Base-by-base conservation (phyloP, 2,888 invertebrate genomes). In the Amiota communis region DNA sequence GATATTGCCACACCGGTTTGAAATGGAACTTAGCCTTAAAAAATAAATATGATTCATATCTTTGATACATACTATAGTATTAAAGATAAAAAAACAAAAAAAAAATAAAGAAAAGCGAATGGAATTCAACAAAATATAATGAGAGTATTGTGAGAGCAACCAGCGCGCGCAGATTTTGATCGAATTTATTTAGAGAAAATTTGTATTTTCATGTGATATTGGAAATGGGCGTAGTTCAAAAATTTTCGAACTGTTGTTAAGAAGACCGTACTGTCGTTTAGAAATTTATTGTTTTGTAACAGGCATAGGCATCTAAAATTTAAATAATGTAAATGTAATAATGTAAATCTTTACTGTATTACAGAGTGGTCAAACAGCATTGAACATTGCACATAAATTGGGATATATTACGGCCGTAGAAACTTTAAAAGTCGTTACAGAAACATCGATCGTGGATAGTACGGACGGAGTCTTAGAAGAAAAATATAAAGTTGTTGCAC, bases 391-490 rank as follows among this genome's bases (percentile, higher is more conserved):
- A 36, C 96, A 98, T 89, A 95, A 96, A 75, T 93, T 99, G 73
- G 99, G 99, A 74, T 99, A 99, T 92, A 97, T 99, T 84, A 98
- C 97, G 73, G 98, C 99, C 0, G 98, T 99, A 75, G 99, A 99
- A 89, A 97, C 98, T 6, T 91, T 99, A 71, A 96, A 98, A 85
- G 96, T 96, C 1, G 96, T 97, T 72, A 97, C 97, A 0, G 95
- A 97, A 81, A 94, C 94, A 79, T 93, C 93, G 11, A 91, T 93
- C 11, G 92, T 93, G 13, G 93, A 93, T 13, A 92, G 93, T 8
- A 88, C 91, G 10, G 86, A 81, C 20, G 88, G 87, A 57, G 78
- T 85, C 6, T 72, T 88, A 12, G 98, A 98, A 88, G 99, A 99
- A 90, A 97, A 98, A 90, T 98, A 98, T 91, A 95, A 96, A 90